These are phyloP conservation scores for Chymomyza caudatula DNA, from an alignment of 2,888 invertebrate genomes.

Conservation along the genomic window DNA sequence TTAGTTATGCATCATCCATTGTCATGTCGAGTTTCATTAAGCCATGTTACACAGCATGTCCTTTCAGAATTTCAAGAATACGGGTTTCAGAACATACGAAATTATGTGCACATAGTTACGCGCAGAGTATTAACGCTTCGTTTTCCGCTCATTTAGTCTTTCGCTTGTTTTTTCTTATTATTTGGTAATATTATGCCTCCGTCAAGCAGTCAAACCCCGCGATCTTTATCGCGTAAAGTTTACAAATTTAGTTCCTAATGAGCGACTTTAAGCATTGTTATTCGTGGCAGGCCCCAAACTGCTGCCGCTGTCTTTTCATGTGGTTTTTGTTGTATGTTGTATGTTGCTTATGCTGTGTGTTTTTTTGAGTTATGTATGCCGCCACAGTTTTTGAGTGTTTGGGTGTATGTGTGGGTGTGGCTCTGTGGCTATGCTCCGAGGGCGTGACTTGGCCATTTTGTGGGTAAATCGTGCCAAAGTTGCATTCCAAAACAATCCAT, in stretches of 20 bases:
- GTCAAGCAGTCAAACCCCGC: conserved; percentile 3
- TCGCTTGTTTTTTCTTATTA: not conserved
- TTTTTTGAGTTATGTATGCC: not conserved
- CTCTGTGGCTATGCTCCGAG: conserved; percentile 17
- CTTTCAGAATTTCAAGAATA: too few relatives aligned
- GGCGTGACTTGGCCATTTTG: conserved; percentile 62
- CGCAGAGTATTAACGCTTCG: not conserved
- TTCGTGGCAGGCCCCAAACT: conserved; percentile 41
- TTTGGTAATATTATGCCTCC: not conserved
- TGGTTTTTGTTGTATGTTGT: not conserved
- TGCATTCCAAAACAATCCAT: not conserved
- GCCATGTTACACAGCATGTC: too few relatives aligned
- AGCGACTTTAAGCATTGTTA: conserved; percentile 68
- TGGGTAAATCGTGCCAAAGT: conserved; percentile 17
- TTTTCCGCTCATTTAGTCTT: not conserved
- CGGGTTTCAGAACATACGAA: too few relatives aligned
- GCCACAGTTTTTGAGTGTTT: not conserved
- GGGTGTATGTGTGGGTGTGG: not conserved
- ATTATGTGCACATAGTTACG: too few relatives aligned
- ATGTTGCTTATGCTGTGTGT: not conserved
- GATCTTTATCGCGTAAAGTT: conserved; percentile 67
- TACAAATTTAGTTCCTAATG: conserved; percentile 71
- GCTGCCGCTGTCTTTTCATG: not conserved
- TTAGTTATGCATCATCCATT: too few relatives aligned
- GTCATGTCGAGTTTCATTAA: too few relatives aligned